phyloP scores from a whole-genome alignment of 2,797 vertebrate genomes.

The Anas bahamensis region DNA sequence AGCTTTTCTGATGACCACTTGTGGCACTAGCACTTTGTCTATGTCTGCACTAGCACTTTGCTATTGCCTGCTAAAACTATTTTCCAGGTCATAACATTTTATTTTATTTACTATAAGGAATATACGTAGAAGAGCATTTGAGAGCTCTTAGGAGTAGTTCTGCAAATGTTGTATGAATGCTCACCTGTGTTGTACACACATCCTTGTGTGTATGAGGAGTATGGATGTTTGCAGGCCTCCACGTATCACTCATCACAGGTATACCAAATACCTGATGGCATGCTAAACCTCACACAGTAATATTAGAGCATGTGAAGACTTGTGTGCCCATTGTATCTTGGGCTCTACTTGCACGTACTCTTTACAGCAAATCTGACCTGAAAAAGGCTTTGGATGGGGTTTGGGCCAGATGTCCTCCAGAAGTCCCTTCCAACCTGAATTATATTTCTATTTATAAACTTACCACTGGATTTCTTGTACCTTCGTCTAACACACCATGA shows the following conservation, averaged over 20 bases:
- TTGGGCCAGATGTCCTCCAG: neutral
- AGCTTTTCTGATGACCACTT: neutral
- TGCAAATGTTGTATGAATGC: neutral
- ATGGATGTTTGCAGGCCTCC: neutral
- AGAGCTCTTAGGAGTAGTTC: neutral
- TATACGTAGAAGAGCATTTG: neutral
- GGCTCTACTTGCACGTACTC: neutral
- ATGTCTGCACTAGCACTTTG: neutral
- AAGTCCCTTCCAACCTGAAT: neutral
- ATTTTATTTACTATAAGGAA: neutral
- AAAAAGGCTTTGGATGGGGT: neutral
- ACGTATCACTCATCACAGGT: neutral
- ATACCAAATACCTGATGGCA: neutral
- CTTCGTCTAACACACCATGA: neutral
- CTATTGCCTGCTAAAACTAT: neutral
- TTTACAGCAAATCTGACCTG: neutral
- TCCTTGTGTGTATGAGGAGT: neutral
- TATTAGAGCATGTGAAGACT: neutral
- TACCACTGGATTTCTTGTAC: neutral
- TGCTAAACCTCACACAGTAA: neutral
- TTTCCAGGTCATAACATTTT: rapidly evolving
- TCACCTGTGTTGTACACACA: rapidly evolving
- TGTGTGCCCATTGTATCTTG: neutral
- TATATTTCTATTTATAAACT: neutral
- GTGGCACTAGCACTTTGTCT: neutral